These are phyloP conservation scores for Carabus problematicus DNA, from an alignment of 2,888 invertebrate genomes.

Conservation along the genomic window DNA sequence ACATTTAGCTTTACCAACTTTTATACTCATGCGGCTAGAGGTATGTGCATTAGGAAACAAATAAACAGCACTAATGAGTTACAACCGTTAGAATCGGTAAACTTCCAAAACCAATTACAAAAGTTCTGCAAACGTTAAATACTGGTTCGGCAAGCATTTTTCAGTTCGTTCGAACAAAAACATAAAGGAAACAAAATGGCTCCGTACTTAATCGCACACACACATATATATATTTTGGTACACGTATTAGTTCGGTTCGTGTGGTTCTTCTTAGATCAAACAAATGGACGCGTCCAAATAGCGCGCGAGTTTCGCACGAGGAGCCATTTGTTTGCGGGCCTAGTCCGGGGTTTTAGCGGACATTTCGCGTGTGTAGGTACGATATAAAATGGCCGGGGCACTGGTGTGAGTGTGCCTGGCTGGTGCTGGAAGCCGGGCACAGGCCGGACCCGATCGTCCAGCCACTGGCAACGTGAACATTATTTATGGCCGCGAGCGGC, in stretches of 20 bases:
- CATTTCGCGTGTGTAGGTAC: neutral
- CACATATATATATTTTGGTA: neutral
- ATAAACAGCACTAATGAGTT: too few species aligned
- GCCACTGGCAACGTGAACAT: conserved; percentile 32
- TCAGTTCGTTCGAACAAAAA: too few species aligned
- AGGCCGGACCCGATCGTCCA: neutral
- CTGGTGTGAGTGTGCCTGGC: conserved; percentile 1
- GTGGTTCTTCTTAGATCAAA: neutral
- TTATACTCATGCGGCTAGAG: too few species aligned
- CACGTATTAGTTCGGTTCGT: too few species aligned
- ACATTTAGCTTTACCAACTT: too few species aligned
- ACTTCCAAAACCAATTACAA: too few species aligned
- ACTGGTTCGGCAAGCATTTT: too few species aligned
- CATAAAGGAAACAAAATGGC: too few species aligned
- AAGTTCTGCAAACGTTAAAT: too few species aligned
- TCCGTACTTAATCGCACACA: too few species aligned
- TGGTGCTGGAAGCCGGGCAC: neutral
- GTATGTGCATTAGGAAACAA: too few species aligned
- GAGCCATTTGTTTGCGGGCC: conserved; percentile 10
- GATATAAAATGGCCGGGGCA: conserved; percentile 12
- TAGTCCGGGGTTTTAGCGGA: conserved; percentile 3
- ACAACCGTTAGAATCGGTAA: too few species aligned
- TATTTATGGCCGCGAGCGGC: conserved; percentile 35
- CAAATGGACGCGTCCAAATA: neutral
- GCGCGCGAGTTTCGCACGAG: neutral